These are phyloP conservation scores for Cydia amplana DNA, from an alignment of 1,140 invertebrate species.

Conservation along the genomic window DNA sequence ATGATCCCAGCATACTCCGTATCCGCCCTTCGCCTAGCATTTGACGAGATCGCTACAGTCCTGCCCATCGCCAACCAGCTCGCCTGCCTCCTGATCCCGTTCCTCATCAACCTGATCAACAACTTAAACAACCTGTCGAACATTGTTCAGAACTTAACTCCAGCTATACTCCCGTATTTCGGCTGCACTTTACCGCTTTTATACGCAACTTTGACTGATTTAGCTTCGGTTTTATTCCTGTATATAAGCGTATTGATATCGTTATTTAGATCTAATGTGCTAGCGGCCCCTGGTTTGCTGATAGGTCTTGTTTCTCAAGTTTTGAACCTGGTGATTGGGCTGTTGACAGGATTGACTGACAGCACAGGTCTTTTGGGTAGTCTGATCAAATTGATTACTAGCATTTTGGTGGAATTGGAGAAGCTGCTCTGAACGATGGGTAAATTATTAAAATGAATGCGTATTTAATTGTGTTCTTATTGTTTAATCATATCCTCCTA, in stretches of 20 bases:
- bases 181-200: constrained; percentile 67
- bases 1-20: constrained; percentile 73
- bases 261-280: constrained; percentile 65
- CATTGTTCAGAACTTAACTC: constrained; percentile 69
- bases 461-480: constrained; percentile 39
- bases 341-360: constrained; percentile 62
- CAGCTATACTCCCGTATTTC: constrained; percentile 67
- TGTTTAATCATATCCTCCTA: not conserved
- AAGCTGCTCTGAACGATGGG: constrained; percentile 52
- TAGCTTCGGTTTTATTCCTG: constrained; percentile 68
- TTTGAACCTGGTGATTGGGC: constrained; percentile 58
- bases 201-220: constrained; percentile 67
- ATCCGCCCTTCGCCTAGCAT: constrained; percentile 60
- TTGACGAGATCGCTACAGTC: constrained; percentile 67
- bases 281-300: constrained; percentile 62
- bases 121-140: constrained; percentile 70
- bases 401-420: constrained; percentile 63
- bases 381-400: constrained; percentile 65
- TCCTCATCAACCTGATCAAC: constrained; percentile 68
- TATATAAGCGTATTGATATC: constrained; percentile 71
- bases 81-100: constrained; percentile 62
- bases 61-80: constrained; percentile 67
- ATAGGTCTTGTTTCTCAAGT: constrained; percentile 59
- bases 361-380: constrained; percentile 57
- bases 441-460: constrained; percentile 42